Evolutionary conservation across 2,888 invertebrate species (phyloP).

Genomic region (Gastrophysa polygoni): DNA sequence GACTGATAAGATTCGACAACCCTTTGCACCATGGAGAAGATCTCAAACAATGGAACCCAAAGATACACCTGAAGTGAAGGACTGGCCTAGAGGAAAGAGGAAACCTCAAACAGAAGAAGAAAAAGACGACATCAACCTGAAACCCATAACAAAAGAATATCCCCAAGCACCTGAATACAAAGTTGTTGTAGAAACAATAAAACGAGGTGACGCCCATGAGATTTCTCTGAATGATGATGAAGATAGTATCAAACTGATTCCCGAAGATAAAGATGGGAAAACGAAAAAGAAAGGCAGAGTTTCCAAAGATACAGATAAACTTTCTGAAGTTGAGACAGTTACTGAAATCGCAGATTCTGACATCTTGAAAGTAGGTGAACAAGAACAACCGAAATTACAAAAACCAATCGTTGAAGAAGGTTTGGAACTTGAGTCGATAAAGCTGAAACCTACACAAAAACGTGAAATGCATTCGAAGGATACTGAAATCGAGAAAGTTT

Average conservation of each 20-base stretch:
- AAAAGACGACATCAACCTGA: constrained; percentile 55
- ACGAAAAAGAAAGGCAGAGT: constrained; percentile 20
- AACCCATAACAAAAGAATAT: constrained; percentile 51
- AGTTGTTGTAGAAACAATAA: constrained; percentile 53
- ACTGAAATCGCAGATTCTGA: constrained; percentile 66
- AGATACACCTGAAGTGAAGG: constrained; percentile 48
- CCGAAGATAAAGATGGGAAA: constrained; percentile 32
- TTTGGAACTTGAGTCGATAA: constrained; percentile 42
- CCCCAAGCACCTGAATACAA: constrained; percentile 51
- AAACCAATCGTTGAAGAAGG: constrained; percentile 48
- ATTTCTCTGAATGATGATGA: too few relatives aligned
- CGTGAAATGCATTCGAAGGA: neutral
- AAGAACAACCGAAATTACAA: constrained; percentile 48
- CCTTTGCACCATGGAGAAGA: constrained; percentile 48
- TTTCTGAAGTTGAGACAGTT: constrained; percentile 45
- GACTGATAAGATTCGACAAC: constrained; percentile 41
- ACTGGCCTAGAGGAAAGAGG: constrained; percentile 50
- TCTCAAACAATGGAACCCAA: constrained; percentile 56
- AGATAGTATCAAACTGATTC: constrained; percentile 48
- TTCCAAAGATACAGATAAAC: neutral
- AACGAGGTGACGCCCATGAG: constrained; percentile 39
- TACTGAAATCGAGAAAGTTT: constrained; percentile 47
- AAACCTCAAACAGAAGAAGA: constrained; percentile 57
- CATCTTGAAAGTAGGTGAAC: constrained; percentile 60
- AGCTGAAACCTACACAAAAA: constrained; percentile 53